Evolutionary conservation across 2,113 vertebrate genomes (phyloP).

Genomic region (Petrocephalus microphthalmus): DNA sequence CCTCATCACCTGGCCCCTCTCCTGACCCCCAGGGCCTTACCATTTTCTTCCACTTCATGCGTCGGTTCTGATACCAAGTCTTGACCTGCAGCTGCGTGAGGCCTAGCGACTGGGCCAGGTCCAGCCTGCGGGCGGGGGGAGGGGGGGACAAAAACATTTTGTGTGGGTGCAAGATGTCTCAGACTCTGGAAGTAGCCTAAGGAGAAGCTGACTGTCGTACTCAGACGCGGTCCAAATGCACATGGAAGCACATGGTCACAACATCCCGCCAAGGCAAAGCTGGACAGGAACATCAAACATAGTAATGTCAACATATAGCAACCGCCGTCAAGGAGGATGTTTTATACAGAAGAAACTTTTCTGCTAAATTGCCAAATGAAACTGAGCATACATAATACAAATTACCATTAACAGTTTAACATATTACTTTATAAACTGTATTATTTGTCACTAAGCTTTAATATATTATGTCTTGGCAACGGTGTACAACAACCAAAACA

Average conservation of each 20-base stretch:
- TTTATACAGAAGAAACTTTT: background rate
- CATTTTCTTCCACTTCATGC: slow-evolving; percentile 99
- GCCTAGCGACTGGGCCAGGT: slow-evolving; percentile 88
- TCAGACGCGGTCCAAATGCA: background rate
- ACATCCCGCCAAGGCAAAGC: background rate
- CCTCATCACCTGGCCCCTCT: background rate
- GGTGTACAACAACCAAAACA: background rate
- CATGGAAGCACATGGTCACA: background rate
- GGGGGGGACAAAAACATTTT: slow-evolving; percentile 12
- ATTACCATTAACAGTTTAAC: background rate
- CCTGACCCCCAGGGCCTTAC: slow-evolving; percentile 50
- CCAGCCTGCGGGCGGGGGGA: slow-evolving; percentile 64
- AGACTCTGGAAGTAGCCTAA: background rate
- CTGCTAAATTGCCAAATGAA: background rate
- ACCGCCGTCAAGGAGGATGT: background rate
- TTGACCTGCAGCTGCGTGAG: slow-evolving; percentile 98
- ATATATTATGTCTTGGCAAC: background rate
- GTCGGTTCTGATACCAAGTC: slow-evolving; percentile 98
- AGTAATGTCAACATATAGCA: background rate
- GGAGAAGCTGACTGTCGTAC: background rate
- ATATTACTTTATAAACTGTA: background rate
- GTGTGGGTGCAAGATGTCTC: background rate
- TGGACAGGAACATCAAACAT: background rate
- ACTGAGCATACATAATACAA: background rate
- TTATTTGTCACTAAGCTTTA: background rate